Evolutionary conservation across 35 echinoderm and acorn worm genomes (phyloP).

Genomic region (Holothuria glaberrima): DNA sequence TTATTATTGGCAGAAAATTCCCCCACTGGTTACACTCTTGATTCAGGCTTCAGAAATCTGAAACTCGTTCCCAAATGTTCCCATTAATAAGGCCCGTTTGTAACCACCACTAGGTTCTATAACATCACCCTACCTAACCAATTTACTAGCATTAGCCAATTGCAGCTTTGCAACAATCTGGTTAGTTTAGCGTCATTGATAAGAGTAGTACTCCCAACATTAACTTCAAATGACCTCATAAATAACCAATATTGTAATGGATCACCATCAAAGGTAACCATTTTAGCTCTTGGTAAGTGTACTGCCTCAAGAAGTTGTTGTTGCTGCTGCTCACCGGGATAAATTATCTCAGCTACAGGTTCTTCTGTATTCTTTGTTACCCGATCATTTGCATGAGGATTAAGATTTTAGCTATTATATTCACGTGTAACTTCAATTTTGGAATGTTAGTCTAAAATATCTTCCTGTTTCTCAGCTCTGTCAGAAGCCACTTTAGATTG

Average conservation of each 20-base stretch:
- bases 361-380: background rate
- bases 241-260: slow-evolving; percentile 65
- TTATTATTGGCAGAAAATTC: background rate
- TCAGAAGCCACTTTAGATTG: too few species aligned
- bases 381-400: too few species aligned
- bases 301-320: slow-evolving; percentile 49
- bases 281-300: slow-evolving; percentile 46
- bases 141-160: slow-evolving; percentile 28
- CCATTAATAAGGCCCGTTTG: background rate
- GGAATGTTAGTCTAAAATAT: too few species aligned
- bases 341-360: background rate
- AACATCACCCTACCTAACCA: slow-evolving; percentile 40
- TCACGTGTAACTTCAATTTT: too few species aligned
- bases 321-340: background rate
- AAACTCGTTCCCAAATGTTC: background rate
- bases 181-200: slow-evolving; percentile 52
- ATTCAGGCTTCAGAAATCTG: background rate
- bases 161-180: slow-evolving; percentile 51
- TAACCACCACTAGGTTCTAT: slow-evolving; percentile 22
- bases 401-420: too few species aligned
- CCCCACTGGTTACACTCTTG: background rate
- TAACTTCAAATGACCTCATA: slow-evolving; percentile 55
- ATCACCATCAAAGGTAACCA: slow-evolving; percentile 31
- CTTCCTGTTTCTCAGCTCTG: too few species aligned
- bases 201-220: slow-evolving; percentile 29